These are phyloP conservation scores for Rhadinocentrus ornatus DNA, from an alignment of 2,797 vertebrate species.

Conservation along the genomic window DNA sequence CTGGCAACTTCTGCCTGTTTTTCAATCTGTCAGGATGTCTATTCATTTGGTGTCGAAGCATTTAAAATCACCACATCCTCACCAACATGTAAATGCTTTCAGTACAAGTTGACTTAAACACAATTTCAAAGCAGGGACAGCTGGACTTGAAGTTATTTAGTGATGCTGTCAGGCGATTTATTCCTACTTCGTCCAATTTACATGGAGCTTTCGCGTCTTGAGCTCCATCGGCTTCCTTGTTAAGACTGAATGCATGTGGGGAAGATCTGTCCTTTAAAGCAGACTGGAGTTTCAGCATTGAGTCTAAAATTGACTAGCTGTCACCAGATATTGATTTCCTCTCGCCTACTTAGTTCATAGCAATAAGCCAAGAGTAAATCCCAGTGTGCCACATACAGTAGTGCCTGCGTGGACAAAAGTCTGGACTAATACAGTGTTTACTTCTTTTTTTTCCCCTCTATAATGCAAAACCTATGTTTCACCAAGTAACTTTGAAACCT, in stretches of 20 bases:
- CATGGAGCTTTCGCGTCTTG: slow-evolving; percentile 61
- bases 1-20: slow-evolving; percentile 62
- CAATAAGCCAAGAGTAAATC: slow-evolving; percentile 72
- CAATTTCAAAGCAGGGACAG: slow-evolving; percentile 66
- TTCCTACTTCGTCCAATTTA: slow-evolving; percentile 73
- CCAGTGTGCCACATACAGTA: slow-evolving; percentile 43
- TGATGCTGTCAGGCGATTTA: slow-evolving; percentile 73
- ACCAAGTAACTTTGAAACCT: slow-evolving; percentile 42
- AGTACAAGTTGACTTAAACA: slow-evolving; percentile 63
- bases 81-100: slow-evolving; percentile 67
- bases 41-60: slow-evolving; percentile 61
- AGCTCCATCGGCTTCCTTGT: slow-evolving; percentile 58
- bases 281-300: slow-evolving; percentile 72
- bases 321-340: slow-evolving; percentile 81
- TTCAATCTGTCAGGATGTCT: slow-evolving; percentile 69
- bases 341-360: slow-evolving; percentile 76
- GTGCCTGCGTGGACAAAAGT: slow-evolving; percentile 45
- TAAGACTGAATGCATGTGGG: slow-evolving; percentile 68
- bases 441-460: slow-evolving; percentile 41
- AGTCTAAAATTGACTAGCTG: slow-evolving; percentile 80
- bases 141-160: slow-evolving; percentile 77
- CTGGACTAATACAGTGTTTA: slow-evolving; percentile 54
- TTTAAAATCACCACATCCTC: slow-evolving; percentile 58
- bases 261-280: slow-evolving; percentile 73
- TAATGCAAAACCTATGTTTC: slow-evolving; percentile 61